Evolutionary conservation across 2,113 vertebrate genomes (phyloP).

Genomic region (Cyprinodon tularosa): DNA sequence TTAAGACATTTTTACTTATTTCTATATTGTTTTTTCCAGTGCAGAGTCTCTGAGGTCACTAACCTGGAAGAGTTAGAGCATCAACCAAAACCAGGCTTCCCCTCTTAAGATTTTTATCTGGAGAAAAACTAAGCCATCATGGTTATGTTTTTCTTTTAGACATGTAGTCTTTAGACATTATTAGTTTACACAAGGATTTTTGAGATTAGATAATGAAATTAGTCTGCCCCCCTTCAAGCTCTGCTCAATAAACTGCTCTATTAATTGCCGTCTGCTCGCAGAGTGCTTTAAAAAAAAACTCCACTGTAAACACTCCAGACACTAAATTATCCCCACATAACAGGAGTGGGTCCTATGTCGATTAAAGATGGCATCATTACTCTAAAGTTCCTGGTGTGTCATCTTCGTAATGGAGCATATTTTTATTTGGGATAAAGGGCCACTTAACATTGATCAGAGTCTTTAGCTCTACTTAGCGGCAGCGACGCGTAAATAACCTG

Average conservation of each 20-base stretch:
- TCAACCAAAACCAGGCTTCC: constrained; percentile 5
- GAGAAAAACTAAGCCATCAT: constrained; percentile 21
- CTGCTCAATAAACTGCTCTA: constrained; percentile 36
- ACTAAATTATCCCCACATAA: constrained; percentile 36
- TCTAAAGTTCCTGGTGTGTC: constrained; percentile 38
- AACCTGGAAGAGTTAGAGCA: neutral
- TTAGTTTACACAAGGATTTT: constrained; percentile 32
- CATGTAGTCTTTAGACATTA: constrained; percentile 9
- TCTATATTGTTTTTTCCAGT: no score
- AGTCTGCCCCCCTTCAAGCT: constrained; percentile 7
- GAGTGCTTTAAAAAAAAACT: constrained; percentile 23
- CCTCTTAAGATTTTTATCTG: constrained; percentile 10
- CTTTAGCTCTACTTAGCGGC: constrained; percentile 34
- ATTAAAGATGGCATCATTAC: constrained; percentile 43
- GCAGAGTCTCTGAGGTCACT: neutral
- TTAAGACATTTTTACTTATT: no score
- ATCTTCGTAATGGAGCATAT: constrained; percentile 62
- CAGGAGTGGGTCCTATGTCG: constrained; percentile 32
- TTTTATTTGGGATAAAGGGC: constrained; percentile 58
- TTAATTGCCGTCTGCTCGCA: constrained; percentile 48
- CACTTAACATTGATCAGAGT: constrained; percentile 64
- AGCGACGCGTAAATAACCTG: constrained; percentile 51
- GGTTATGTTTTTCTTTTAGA: constrained; percentile 13
- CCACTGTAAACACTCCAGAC: constrained; percentile 32
- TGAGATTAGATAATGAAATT: constrained; percentile 37